Evolutionary conservation across 1,140 invertebrate species (phyloP), one percentile per base, ranked within the genome.

Genomic region (Drosophila truncata): DNA sequence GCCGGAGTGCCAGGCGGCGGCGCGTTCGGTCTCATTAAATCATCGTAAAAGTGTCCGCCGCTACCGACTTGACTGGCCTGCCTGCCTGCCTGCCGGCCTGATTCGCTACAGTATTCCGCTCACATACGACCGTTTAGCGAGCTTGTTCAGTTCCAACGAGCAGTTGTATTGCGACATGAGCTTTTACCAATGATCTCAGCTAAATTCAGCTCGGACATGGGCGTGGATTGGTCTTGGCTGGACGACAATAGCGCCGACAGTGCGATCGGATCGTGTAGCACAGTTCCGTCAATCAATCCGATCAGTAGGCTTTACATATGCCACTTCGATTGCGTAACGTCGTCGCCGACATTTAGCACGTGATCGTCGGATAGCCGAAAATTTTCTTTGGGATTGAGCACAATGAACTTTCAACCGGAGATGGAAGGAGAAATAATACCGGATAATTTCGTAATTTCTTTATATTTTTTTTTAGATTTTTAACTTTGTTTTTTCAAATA

Each of bases 281-380:
- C 84, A 88, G 80, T 83, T 87, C 84, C 84, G 84, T 87, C 84
- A 87, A 88, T 86, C 78, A 86, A 69, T 55, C 52, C 37, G 54
- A 67, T 72, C 73, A 65, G 46, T 83, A 52, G 57, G 52, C 37
- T 60, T 42, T 14, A 46, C 39, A 41, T 37, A 59, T 65, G 47
- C 71, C 64, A 44, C 57, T 78, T 69, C 37, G 39, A 69, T 87
- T 86, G 71, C 71, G 64, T 57, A 87, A 87, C 29, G 46, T 6
- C 8, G 14, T n/a, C 4, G 46, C 29, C 59, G 61, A 61, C 69
- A 35, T 42, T 25, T n/a, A 42, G 82, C 82, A 87, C 83, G 76
- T 87, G 71, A 76, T 75, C 9, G 44, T 9, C 8, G 33, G 49
- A 73, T 64, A 50, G 58, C 50, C 69, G 20, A 80, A 69, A 64